Conservation (phyloP, 2,113 vertebrate genomes). For the Fregetta grallaria region DNA sequence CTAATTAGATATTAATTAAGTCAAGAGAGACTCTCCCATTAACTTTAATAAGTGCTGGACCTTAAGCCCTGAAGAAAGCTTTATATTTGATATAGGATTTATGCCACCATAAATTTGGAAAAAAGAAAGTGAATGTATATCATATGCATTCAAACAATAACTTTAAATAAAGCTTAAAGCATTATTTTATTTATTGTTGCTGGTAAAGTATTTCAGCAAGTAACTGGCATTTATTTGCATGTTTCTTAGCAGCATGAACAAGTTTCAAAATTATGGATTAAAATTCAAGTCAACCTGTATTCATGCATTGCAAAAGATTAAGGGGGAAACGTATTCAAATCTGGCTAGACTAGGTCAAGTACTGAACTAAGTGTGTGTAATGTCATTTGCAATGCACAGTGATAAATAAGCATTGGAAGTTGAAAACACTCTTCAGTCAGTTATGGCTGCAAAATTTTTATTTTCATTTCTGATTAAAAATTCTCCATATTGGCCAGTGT, state of each 20-base stretch:
- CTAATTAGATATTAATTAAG: not conserved
- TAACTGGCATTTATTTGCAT: conserved; percentile 14
- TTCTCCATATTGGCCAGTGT: not conserved
- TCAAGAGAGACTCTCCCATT: not conserved
- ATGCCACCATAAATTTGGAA: not conserved
- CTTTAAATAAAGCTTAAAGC: not conserved
- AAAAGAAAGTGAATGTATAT: not conserved
- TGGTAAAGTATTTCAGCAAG: not conserved
- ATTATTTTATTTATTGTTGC: conserved; percentile 10
- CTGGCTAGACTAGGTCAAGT: not conserved
- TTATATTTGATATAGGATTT: not conserved
- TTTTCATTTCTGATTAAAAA: not conserved
- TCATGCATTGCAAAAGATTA: not conserved
- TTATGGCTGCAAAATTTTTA: not conserved
- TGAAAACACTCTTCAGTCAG: not conserved
- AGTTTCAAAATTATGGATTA: conserved; percentile 21
- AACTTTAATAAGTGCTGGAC: not conserved
- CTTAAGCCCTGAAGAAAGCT: not conserved
- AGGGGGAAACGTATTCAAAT: not conserved
- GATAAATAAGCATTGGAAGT: not conserved
- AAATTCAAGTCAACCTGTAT: conserved; percentile 1
- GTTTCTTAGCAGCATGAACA: not conserved
- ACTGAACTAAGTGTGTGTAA: not conserved
- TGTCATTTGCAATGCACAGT: not conserved
- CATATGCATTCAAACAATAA: not conserved